Base-by-base conservation (phyloP, 2,797 vertebrate species). In the Sebastes cheni region DNA sequence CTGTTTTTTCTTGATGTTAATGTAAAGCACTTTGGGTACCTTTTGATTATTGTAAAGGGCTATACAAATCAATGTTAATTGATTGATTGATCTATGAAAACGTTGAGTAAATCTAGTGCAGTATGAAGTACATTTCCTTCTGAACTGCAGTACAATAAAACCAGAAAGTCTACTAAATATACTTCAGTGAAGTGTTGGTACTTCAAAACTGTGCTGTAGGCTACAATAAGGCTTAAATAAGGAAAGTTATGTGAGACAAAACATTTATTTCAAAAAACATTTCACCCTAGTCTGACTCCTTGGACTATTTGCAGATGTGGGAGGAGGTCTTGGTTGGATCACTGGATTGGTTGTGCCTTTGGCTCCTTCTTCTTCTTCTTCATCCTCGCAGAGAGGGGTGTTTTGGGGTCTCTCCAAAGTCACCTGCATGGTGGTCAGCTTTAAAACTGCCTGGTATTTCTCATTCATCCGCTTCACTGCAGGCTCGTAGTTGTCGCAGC, bases 401-500 rank as follows among this genome's bases (percentile, higher is more conserved):
- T 13, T 2, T 16, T 42, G 39, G 39, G 39, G 39, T 42, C 92
- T 96, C 89, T 97, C 95, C 92, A 96, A 85, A 67, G 92, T 93
- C 69, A 92, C 88, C 82, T 96, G 77, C 95, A 94, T 94, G 86
- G 95, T 97, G 86, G 96, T 97, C 90, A 97, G 95, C 72, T 93
- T 96, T 79, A 97, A 52, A 9, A 90, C 83, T 5, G 89, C 73
- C 23, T 96, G 93, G 66, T 97, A 97, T 82, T 97, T 99, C 34
- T 97, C 97, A 70, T 92, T 94, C 85, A 98, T 84, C 60, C 96
- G 88, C 81, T 92, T 96, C 11, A 98, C 72, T 11, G 91, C 85
- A 4, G 96, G 94, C 73, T 97, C 96, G 52, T 95, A 96, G 2
- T 93, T 94, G 52, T 93, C 91, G 87, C 97, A 97, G 90, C 97